These are phyloP conservation scores for Eilema griseolum DNA, from an alignment of 2,888 invertebrate species.

Conservation along the genomic window DNA sequence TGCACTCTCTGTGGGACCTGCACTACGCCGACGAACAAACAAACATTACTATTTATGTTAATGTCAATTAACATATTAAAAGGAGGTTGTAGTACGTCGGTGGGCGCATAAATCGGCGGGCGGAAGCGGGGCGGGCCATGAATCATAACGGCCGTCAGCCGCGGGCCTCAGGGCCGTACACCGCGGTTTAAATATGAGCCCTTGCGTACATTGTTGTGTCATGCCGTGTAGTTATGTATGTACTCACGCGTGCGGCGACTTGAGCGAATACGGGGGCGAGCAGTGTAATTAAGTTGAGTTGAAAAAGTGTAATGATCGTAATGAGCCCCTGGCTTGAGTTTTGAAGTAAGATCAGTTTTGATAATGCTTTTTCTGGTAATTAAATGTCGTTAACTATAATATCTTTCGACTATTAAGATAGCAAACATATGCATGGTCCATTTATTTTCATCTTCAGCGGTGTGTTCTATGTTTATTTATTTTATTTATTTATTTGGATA, in stretches of 20 bases:
- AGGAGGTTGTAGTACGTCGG: conserved; percentile 44
- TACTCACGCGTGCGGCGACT: not conserved
- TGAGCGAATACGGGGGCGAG: not conserved
- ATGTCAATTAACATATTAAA: conserved; percentile 55
- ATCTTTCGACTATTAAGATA: not conserved
- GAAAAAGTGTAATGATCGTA: not conserved
- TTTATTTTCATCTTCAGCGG: not conserved
- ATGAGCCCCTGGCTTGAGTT: not conserved
- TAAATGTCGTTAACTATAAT: not conserved
- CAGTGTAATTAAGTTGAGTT: not conserved
- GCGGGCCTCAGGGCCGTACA: conserved; percentile 33
- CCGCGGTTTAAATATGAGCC: conserved; percentile 18
- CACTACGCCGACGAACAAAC: conserved; percentile 44
- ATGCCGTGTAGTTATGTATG: not conserved
- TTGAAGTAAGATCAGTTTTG: not conserved
- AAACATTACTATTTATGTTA: conserved; percentile 54
- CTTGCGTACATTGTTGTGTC: conserved; percentile 27
- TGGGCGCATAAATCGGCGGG: conserved; percentile 46
- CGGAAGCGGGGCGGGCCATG: conserved; percentile 47
- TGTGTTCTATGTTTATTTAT: too few species aligned
- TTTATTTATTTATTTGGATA: too few species aligned
- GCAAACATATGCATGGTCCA: not conserved
- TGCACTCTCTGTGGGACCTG: conserved; percentile 25
- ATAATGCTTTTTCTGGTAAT: not conserved
- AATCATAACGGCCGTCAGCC: conserved; percentile 48